Evolutionary conservation across 92 coral and sea anemone species (phyloP).

Genomic region (Umimayanthus chanpuru): DNA sequence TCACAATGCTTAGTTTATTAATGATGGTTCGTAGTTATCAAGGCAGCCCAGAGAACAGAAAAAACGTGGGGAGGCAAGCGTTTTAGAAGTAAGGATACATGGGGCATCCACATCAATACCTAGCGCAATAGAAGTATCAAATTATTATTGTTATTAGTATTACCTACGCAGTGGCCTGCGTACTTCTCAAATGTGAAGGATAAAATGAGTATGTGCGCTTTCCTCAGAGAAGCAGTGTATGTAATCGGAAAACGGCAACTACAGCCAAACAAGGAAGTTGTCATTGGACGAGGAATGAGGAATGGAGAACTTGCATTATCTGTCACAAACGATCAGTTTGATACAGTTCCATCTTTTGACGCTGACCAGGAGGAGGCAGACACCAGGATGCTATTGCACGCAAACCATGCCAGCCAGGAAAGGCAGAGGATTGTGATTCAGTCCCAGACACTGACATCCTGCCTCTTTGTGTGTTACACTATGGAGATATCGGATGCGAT

Average conservation of each 20-base stretch:
- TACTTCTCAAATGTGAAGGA: constrained; percentile 49
- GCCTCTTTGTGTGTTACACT: too few species aligned
- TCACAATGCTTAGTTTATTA: too few species aligned
- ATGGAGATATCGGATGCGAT: too few species aligned
- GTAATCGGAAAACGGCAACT: constrained; percentile 31
- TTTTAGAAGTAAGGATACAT: constrained; percentile 52
- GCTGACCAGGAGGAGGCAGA: constrained; percentile 58
- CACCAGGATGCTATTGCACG: constrained; percentile 56
- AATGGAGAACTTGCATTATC: constrained; percentile 23
- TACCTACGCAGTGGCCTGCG: constrained; percentile 35
- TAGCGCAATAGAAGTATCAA: background rate
- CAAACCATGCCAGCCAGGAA: constrained; percentile 41
- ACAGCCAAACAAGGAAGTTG: constrained; percentile 38
- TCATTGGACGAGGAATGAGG: constrained; percentile 47
- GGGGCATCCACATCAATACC: constrained; percentile 53
- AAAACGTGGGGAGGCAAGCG: constrained; percentile 42
- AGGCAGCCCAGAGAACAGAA: constrained; percentile 49
- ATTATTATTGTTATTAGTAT: too few species aligned
- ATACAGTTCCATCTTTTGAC: constrained; percentile 5
- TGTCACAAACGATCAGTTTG: constrained; percentile 8
- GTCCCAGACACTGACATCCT: constrained; percentile 47
- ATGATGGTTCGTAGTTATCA: constrained; percentile 21
- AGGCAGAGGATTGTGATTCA: constrained; percentile 21
- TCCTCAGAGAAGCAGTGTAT: constrained; percentile 40
- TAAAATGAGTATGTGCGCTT: constrained; percentile 39